Base-by-base conservation (phyloP, 2,797 vertebrate species). In the Columba guinea region DNA sequence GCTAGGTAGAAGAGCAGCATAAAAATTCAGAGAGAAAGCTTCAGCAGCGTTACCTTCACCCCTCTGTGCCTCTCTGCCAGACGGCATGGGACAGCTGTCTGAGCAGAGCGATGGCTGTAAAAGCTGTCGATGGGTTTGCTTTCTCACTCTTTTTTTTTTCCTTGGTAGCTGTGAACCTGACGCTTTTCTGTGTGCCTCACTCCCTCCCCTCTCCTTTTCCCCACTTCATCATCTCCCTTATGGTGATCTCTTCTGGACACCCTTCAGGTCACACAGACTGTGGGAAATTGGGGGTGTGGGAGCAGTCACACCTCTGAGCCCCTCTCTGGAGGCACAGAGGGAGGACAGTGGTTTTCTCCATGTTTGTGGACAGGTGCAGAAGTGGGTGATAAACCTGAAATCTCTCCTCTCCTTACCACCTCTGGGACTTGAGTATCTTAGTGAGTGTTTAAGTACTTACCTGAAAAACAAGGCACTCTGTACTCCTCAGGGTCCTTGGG, bases 201-300 rank as follows among this genome's bases (percentile, higher is more conserved):
- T 80, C 56, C 39, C 12, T 55, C 65, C 44, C 30, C 22, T 84
- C 55, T 53, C 18, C 18, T 55, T 68, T 78, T 55, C 70, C 56
- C 26, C 30, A 5, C 32, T 67, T 24, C 52, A 22, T 73, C 75
- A 10, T 59, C 53, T 64, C 19, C 48, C 1, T 2, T 41, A 9
- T 1, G 0, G 8, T 63, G 17, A 7, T 63, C 12, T 74, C 48
- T 52, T 51, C 60, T 89, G 84, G 22, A 9, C 2, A 3, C 11
- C 10, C 16, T 35, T 52, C 1, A 3, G 67, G 49, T 65, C 44
- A 7, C 2, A 1, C 2, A 4, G 76, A 18, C 53, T 0, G 0
- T 73, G 39, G 49, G 35, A 69, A 74, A 18, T 11, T 2, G 5
- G 22, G n/a, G 16, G 2, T n/a, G 34, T 0, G 1, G 35, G 81